Percentiles rank a stretch among this genome's conserved stretches.
These are phyloP conservation scores for Dipodomys merriami DNA, from an alignment of 2,113 vertebrate genomes.

Conservation along the genomic window DNA sequence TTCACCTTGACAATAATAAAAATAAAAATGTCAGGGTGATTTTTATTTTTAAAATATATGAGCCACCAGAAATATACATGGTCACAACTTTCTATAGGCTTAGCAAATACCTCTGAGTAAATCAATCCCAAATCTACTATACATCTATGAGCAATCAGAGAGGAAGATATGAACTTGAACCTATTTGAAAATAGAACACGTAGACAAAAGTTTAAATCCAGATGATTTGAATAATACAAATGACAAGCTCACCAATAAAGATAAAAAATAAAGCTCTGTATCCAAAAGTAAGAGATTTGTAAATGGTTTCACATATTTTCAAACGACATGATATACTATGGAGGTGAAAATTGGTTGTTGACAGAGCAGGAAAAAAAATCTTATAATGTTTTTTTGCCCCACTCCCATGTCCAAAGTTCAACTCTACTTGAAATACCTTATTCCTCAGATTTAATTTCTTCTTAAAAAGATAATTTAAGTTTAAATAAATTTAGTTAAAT, in stretches of 20 bases:
- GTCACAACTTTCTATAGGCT: not conserved
- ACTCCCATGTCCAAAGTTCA: not conserved
- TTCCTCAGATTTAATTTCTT: conserved; percentile 29
- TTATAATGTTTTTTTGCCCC: not conserved
- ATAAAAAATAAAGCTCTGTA: conserved; percentile 6
- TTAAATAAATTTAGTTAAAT: conserved; percentile 46
- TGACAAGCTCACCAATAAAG: conserved; percentile 15
- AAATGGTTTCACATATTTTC: conserved; percentile 9
- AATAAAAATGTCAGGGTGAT: not conserved
- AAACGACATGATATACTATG: not conserved
- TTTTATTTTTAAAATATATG: conserved; percentile 10
- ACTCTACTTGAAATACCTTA: not conserved
- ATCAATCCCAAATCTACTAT: not conserved
- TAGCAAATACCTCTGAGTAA: conserved; percentile 35
- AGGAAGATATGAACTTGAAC: not conserved
- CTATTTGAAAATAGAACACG: not conserved
- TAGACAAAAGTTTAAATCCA: conserved; percentile 13
- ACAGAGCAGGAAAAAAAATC: not conserved
- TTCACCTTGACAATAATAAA: too few relatives aligned
- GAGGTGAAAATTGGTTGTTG: not conserved
- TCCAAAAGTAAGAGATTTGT: not conserved
- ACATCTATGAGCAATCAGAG: not conserved
- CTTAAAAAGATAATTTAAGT: conserved; percentile 1
- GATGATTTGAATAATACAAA: not conserved
- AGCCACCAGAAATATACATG: conserved; percentile 2